Conservation (phyloP, 2,797 vertebrate species). For the Hybognathus amarus region DNA sequence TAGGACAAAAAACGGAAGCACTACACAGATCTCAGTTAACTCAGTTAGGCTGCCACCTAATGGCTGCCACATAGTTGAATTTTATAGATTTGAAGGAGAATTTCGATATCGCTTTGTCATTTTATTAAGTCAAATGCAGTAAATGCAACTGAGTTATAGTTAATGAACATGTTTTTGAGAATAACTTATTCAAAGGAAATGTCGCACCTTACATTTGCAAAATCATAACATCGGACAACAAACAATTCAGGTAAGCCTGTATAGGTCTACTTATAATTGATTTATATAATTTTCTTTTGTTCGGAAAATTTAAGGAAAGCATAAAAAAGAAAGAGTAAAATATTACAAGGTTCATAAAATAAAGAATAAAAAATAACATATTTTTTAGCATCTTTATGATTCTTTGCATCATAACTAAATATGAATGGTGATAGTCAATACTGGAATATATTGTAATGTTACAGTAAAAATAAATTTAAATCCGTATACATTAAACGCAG, state of each 20-base stretch:
- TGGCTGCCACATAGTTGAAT: background rate
- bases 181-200: background rate
- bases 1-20: background rate
- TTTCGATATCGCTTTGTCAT: background rate
- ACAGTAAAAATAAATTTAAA: background rate
- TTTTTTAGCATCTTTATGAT: no score
- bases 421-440: background rate
- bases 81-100: no score
- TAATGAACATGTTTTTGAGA: background rate
- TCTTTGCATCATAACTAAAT: background rate
- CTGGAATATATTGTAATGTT: background rate
- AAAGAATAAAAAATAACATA: rapidly evolving
- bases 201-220: no score
- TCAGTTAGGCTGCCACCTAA: background rate
- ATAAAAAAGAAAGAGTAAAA: background rate
- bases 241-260: background rate
- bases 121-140: background rate
- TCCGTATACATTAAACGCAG: background rate
- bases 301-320: background rate
- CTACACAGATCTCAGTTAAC: background rate
- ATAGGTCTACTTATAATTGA: background rate
- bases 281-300: background rate
- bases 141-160: background rate
- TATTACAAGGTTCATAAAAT: background rate
- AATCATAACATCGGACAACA: background rate